Base-by-base conservation (phyloP, 2,797 vertebrate genomes). In the Muscicapa comitata region DNA sequence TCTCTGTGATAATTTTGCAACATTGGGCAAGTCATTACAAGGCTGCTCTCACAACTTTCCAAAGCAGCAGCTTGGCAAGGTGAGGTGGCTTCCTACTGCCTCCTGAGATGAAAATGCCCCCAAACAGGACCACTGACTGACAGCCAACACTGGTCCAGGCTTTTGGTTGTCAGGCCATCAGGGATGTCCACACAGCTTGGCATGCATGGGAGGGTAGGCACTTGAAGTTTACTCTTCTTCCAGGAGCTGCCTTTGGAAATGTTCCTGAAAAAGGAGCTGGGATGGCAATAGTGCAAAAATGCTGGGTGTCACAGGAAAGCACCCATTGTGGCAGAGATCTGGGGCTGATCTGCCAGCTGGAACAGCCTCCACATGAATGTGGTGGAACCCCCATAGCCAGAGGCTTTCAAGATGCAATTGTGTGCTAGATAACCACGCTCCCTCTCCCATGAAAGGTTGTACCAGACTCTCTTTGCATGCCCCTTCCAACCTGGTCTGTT, bases 1-100 rank as follows among this genome's bases (percentile, higher is more conserved):
- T 58, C 47, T 73, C 83, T 33, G 12, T 71, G 70, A 87, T 82
- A 90, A 80, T 70, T 92, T 35, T 86, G 33, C 65, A 85, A 91
- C 70, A 89, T 26, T 90, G 66, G 24, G 38, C 47, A 81, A 88
- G 66, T 83, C 13, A 6, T 80, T 43, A 51, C 0, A 2, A 67
- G 23, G 53, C 73, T 86, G 43, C 0, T 7, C 37, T 43, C 62
- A 61, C 66, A 83, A 67, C 33, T 86, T 76, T 62, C 58, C 83
- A 66, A 66, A 86, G 58, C 2, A 3, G 59, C 4, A 14, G 17
- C 51, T 62, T 1, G 1, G 62, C 55, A 92, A 15, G 33, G 13
- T 1, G 1, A 76, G 33, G 47, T 31, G 31, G 35, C 37, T 91
- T 77, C 57, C 37, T 4, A 5, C 11, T 77, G 33, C 43, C 55